Base-by-base conservation (phyloP, 2,113 vertebrate genomes). In the Noctilio leporinus region DNA sequence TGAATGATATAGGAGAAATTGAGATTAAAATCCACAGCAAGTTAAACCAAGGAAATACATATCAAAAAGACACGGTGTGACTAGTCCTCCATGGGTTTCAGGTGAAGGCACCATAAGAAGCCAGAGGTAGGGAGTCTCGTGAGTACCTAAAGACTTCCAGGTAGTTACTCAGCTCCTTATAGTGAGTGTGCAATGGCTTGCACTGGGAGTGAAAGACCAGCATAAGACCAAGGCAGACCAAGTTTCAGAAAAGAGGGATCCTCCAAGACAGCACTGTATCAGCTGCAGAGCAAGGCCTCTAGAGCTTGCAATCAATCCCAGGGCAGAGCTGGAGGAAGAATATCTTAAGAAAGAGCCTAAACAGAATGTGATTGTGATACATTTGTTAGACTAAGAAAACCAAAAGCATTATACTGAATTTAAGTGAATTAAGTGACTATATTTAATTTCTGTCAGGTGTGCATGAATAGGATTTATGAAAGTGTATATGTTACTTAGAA, bases 361-460 rank as follows among this genome's bases (percentile, higher is more conserved):
- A 40, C 3, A 47, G 80, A 92, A 53, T 49, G 33, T 11, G 24
- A 53, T 7, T 11, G 51, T 28, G 64, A n/a, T 69, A 51, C 3
- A 43, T 9, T 10, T 11, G 28, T n/a, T 20, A 64, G 49, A 59
- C 64, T 24, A 80, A 73, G 69, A 11, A 87, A 40, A 67, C 53
- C 51, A n/a, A 77, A 12, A 28, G 14, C 26, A 17, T 62, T 51
- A 47, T 0, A 2, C 57, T 55, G 40, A 49, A 22, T 88, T 84
- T 43, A 77, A 53, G 47, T 90, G 62, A 38, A 95, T n/a, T n/a
- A n/a, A 94, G 35, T 47, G 40, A 88, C 47, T 76, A 75, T 17
- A 85, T 69, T 90, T 55, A n/a, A 43, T 73, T 86, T 76, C 35
- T 85, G 22, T 67, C 47, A 72, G 10, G 3, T 33, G 40, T 75